A percentile compares a stretch with the other conserved stretches of the same genome.
Evolutionary conservation across 1,140 invertebrate species (phyloP).

Genomic region (roundworm (Caenorhabditis elegans)): WBcel235 BX284604.4:12708001-12708500

Average conservation of each 20-base stretch:
- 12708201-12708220: conserved; percentile 33
- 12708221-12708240: conserved; percentile 22
- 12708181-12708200: conserved; percentile 30
- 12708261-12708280: conserved; percentile 41
- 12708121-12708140: conserved; percentile 44
- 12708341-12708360: conserved; percentile 47
- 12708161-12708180: conserved; percentile 47
- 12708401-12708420: conserved; percentile 63
- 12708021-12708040: background rate
- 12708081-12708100: conserved; percentile 43
- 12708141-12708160: background rate
- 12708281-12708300: conserved; percentile 43
- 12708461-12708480: conserved; percentile 56
- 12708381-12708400: conserved; percentile 41
- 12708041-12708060: conserved; percentile 36
- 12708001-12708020: background rate
- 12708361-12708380: conserved; percentile 33
- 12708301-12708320: conserved; percentile 43
- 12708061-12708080: conserved; percentile 41
- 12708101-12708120: conserved; percentile 47
- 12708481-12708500: conserved; percentile 60
- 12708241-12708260: conserved; percentile 43
- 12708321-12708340: conserved; percentile 44
- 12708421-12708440: background rate
- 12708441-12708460: background rate